Conservation (phyloP, 2,797 vertebrate species). For the Euthynnus affinis region DNA sequence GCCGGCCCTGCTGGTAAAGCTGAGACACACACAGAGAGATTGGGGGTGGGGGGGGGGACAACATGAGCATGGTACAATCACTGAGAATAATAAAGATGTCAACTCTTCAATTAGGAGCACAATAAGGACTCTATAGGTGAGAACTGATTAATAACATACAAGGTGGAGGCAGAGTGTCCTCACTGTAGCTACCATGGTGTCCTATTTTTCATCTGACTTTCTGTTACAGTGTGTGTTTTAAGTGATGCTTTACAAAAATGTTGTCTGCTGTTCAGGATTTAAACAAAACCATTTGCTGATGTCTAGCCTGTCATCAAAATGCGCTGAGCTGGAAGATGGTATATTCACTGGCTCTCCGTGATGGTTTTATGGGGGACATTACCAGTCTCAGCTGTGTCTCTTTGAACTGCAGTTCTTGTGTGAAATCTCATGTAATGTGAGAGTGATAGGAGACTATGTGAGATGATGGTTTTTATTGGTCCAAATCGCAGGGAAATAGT, state of each 20-base stretch:
- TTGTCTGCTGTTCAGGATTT: slow-evolving; percentile 16
- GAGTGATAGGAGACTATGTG: neutral
- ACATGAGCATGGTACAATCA: neutral
- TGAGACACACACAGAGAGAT: slow-evolving; percentile 72
- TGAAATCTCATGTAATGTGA: neutral
- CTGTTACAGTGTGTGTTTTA: slow-evolving; percentile 10
- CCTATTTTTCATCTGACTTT: neutral
- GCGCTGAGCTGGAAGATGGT: slow-evolving; percentile 54
- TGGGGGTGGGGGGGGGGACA: neutral
- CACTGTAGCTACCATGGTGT: neutral
- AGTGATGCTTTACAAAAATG: slow-evolving; percentile 33
- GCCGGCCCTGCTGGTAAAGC: slow-evolving; percentile 99
- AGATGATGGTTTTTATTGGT: neutral
- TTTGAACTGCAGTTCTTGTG: neutral
- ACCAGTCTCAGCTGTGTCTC: neutral
- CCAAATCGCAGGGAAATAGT: too few relatives aligned
- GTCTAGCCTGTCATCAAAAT: slow-evolving; percentile 68
- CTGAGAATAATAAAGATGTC: neutral
- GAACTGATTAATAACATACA: neutral
- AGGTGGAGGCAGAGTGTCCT: neutral
- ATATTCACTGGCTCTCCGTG: slow-evolving; percentile 22
- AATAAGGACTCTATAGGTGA: neutral
- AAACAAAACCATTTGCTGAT: slow-evolving; percentile 60
- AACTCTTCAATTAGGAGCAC: neutral
- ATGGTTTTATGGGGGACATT: slow-evolving; percentile 8